A percentile compares a stretch with the other conserved stretches of the same genome.
Conservation (phyloP, 2,888 invertebrate species). For the Rhagium mordax region DNA sequence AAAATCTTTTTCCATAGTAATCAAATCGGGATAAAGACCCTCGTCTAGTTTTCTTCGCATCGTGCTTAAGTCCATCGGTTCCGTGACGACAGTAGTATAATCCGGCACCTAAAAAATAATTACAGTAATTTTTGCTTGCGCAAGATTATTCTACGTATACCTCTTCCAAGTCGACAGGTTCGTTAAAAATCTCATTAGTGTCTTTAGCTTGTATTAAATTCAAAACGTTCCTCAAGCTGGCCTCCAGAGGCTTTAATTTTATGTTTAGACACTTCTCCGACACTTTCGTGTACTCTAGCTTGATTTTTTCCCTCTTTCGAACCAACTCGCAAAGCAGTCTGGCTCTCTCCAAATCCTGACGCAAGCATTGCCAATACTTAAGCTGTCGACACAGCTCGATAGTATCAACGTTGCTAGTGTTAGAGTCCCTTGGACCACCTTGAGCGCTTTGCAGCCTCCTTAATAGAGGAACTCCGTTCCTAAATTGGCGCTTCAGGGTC, state of each 20-base stretch:
- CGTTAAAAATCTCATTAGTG: constrained; percentile 89
- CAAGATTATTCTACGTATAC: constrained; percentile 64
- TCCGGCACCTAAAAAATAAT: constrained; percentile 80
- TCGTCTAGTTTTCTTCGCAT: constrained; percentile 86
- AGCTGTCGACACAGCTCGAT: constrained; percentile 87
- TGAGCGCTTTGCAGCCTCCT: constrained; percentile 82
- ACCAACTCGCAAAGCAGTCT: constrained; percentile 92
- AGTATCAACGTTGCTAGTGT: constrained; percentile 72
- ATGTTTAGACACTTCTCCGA: constrained; percentile 87
- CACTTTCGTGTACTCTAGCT: constrained; percentile 87
- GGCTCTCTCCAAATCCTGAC: constrained; percentile 95
- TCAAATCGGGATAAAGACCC: constrained; percentile 80
- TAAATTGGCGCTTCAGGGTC: constrained; percentile 94
- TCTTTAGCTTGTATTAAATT: constrained; percentile 86
- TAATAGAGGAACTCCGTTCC: constrained; percentile 96
- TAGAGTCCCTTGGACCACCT: constrained; percentile 64
- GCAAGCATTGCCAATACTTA: constrained; percentile 94
- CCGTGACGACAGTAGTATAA: constrained; percentile 87
- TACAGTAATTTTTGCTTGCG: background rate
- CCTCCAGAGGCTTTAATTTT: constrained; percentile 86
- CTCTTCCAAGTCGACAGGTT: constrained; percentile 91
- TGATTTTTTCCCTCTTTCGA: constrained; percentile 95
- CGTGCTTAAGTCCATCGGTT: constrained; percentile 92
- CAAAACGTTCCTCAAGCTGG: constrained; percentile 83
- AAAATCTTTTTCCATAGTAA: constrained; percentile 91